phyloP scores from a whole-genome alignment of 2,888 invertebrate genomes.

The Pimpla rufipes region DNA sequence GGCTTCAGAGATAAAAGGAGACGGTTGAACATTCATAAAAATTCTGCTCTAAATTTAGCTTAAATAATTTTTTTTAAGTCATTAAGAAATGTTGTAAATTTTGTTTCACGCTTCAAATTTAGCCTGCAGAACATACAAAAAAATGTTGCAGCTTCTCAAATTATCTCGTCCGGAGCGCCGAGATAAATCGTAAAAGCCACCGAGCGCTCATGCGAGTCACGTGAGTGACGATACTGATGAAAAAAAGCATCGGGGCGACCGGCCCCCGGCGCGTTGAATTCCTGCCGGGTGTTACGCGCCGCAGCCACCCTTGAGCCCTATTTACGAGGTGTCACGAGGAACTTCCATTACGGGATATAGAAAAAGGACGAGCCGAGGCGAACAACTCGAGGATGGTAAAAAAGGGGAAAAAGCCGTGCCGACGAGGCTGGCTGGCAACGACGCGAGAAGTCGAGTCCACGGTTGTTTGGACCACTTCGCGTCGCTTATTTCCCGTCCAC shows the following conservation, averaged over 20 bases:
- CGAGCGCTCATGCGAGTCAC: constrained; percentile 9
- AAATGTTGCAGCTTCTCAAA: neutral
- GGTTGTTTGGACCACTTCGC: neutral
- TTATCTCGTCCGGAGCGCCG: neutral
- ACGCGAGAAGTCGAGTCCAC: neutral
- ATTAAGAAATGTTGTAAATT: too few species aligned
- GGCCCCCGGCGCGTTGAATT: constrained; percentile 8
- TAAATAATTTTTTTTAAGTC: too few species aligned
- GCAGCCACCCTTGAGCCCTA: constrained; percentile 22
- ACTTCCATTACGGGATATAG: constrained; percentile 23
- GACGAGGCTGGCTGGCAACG: neutral
- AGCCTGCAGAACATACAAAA: too few species aligned
- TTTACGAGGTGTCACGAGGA: constrained; percentile 34
- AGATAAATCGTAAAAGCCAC: neutral
- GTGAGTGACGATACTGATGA: constrained; percentile 13
- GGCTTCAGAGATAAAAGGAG: too few species aligned
- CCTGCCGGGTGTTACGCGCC: constrained; percentile 32
- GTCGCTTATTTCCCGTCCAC: neutral
- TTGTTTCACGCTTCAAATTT: too few species aligned
- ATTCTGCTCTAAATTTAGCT: too few species aligned
- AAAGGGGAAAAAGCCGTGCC: neutral
- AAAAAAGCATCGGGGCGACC: constrained; percentile 3
- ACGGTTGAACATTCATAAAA: too few species aligned
- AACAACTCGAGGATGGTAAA: constrained; percentile 6
- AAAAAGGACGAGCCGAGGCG: neutral